Percentiles rank a stretch among this genome's conserved stretches.
phyloP scores from a whole-genome alignment of 2,888 invertebrate genomes.

The Scaptomyza reducta region DNA sequence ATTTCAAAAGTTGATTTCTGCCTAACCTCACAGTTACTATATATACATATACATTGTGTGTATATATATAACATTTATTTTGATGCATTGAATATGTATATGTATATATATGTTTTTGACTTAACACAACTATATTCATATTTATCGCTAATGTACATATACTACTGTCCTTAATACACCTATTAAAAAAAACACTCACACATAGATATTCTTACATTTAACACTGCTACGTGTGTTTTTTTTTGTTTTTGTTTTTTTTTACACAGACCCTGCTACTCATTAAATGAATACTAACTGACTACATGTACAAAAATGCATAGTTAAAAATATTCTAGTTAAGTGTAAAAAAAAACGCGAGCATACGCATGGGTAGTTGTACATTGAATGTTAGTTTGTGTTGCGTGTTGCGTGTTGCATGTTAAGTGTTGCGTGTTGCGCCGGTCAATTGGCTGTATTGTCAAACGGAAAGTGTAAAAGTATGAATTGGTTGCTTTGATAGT shows the following conservation, averaged over 20 bases:
- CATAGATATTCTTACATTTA: constrained; percentile 30
- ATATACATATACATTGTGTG: background rate
- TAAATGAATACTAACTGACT: constrained; percentile 38
- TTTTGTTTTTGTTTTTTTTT: constrained; percentile 41
- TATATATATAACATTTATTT: constrained; percentile 4
- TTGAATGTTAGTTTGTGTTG: constrained; percentile 47
- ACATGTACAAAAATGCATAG: constrained; percentile 36
- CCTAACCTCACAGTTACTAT: constrained; percentile 10
- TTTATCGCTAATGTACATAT: constrained; percentile 20
- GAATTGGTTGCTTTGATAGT: constrained; percentile 6
- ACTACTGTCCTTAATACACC: constrained; percentile 18
- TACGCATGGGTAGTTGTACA: constrained; percentile 41
- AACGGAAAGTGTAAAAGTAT: constrained; percentile 42
- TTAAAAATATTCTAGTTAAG: constrained; percentile 15
- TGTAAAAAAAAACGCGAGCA: constrained; percentile 28
- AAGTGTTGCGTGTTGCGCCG: constrained; percentile 10
- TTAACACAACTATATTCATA: constrained; percentile 16
- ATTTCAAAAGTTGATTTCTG: constrained; percentile 39
- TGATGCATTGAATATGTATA: constrained; percentile 10
- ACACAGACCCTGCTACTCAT: constrained; percentile 48
- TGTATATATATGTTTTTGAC: constrained; percentile 3
- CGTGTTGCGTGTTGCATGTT: constrained; percentile 22
- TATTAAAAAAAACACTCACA: constrained; percentile 30
- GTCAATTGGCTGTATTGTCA: constrained; percentile 49
- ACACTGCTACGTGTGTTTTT: constrained; percentile 38